phyloP scores from a whole-genome alignment of 2,797 vertebrate species.

The Myotis findleyi region DNA sequence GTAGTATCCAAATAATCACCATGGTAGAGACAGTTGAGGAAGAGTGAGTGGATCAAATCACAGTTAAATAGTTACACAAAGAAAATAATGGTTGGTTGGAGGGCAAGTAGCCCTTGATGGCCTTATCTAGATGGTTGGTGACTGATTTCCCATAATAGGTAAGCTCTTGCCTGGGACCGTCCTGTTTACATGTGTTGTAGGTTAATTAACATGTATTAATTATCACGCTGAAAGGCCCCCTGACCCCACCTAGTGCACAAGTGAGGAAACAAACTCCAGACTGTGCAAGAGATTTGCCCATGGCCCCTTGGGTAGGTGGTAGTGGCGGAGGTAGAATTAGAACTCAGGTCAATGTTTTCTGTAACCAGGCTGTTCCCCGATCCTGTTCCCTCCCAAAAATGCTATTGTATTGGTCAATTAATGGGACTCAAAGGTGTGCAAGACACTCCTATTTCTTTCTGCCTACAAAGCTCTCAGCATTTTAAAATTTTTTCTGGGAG shows the following conservation, averaged over 20 bases:
- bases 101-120: not conserved
- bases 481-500: not conserved
- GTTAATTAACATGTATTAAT: not conserved
- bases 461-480: not conserved
- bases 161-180: not conserved
- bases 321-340: not conserved
- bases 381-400: not conserved
- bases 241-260: not conserved
- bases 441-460: constrained; percentile 1
- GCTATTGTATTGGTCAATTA: not conserved
- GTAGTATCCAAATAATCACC: not conserved
- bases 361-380: not conserved
- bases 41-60: not conserved
- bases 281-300: not conserved
- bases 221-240: not conserved
- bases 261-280: not conserved
- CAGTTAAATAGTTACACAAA: not conserved
- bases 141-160: not conserved
- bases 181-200: not conserved
- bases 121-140: not conserved
- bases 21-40: not conserved
- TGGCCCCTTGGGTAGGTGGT: not conserved
- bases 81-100: not conserved
- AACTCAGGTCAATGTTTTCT: not conserved
- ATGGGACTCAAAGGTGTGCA: not conserved